Conservation (phyloP, 2,113 vertebrate species). For the Geococcyx californianus region DNA sequence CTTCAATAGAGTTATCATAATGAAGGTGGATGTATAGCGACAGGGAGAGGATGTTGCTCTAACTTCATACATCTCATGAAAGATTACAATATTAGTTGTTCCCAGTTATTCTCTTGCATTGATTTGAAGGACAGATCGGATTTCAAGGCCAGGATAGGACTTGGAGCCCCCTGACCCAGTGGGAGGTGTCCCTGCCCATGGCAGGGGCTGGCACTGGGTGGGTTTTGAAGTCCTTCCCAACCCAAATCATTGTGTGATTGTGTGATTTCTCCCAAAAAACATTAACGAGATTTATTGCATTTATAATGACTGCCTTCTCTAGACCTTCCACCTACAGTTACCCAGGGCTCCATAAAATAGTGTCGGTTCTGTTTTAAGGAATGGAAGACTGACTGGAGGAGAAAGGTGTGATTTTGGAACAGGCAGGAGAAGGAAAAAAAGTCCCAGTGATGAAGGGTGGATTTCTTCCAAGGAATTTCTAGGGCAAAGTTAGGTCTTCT, state of each 20-base stretch:
- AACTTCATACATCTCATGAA: background rate
- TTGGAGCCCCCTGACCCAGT: too few species aligned
- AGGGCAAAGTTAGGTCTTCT: background rate
- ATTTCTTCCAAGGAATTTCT: background rate
- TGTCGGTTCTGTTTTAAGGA: background rate
- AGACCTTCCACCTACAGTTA: background rate
- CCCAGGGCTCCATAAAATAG: background rate
- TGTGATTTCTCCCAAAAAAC: background rate
- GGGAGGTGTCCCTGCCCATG: too few species aligned
- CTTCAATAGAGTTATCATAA: background rate
- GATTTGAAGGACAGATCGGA: background rate
- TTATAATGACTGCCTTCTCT: background rate
- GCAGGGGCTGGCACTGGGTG: too few species aligned
- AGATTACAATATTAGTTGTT: accelerated
- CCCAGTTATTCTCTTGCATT: background rate
- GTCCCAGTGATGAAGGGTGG: background rate
- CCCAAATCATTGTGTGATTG: too few species aligned
- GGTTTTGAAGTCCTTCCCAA: too few species aligned
- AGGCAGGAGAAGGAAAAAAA: background rate
- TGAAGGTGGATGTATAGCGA: background rate
- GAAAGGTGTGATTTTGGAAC: background rate
- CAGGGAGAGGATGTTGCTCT: background rate
- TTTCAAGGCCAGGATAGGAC: too few species aligned
- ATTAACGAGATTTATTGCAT: background rate
- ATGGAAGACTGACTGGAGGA: background rate